A percentile compares a stretch with the other conserved stretches of the same genome.
phyloP scores from a whole-genome alignment of 2,113 vertebrate species.

The Proteles cristata region DNA sequence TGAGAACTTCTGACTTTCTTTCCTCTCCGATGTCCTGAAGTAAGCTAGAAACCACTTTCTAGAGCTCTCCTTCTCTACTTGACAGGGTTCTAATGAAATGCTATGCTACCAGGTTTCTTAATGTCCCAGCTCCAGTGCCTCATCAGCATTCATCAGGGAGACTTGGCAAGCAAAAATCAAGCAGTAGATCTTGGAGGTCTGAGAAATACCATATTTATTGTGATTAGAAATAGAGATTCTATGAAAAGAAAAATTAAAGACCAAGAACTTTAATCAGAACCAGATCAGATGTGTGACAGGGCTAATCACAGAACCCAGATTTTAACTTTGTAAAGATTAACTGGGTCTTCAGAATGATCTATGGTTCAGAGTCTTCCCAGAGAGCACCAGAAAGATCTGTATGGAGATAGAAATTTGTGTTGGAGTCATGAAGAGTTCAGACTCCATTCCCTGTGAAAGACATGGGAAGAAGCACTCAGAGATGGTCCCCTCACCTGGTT shows the following conservation, averaged over 20 bases:
- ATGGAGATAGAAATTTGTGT: background rate
- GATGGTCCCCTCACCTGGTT: background rate
- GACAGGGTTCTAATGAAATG: background rate
- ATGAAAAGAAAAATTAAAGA: constrained; percentile 48
- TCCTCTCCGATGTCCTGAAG: background rate
- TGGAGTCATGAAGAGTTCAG: background rate
- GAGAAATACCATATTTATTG: background rate
- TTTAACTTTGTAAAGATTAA: background rate
- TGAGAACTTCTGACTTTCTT: background rate
- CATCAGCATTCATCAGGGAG: background rate
- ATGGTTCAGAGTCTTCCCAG: background rate
- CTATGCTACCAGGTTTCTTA: background rate
- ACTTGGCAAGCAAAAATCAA: background rate
- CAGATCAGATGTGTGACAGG: background rate
- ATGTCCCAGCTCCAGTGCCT: background rate
- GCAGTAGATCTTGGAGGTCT: background rate
- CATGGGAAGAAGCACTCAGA: background rate
- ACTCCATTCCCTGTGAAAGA: background rate
- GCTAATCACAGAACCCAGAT: background rate
- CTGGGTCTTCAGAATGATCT: background rate
- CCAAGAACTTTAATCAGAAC: background rate
- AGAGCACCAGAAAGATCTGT: background rate
- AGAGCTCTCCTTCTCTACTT: background rate
- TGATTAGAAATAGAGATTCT: constrained; percentile 33
- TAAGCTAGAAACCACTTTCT: background rate